phyloP scores from a whole-genome alignment of 2,113 vertebrate species.

The Pagrus major region DNA sequence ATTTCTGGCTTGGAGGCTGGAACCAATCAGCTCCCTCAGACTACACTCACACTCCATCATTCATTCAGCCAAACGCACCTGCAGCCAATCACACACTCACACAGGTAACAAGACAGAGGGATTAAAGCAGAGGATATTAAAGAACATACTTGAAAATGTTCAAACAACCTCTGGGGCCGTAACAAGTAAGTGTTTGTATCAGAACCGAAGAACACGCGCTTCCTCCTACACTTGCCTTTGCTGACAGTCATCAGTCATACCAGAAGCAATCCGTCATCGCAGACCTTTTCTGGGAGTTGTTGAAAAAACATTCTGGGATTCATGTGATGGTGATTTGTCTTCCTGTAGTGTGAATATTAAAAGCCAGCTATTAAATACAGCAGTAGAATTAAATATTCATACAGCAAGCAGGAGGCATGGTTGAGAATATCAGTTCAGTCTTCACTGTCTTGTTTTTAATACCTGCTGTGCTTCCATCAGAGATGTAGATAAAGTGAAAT shows the following conservation, averaged over 20 bases:
- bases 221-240: neutral
- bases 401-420: neutral
- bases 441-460: neutral
- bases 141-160: no score
- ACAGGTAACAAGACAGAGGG: no score
- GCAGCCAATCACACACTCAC: no score
- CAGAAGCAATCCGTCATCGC: neutral
- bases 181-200: constrained; percentile 19
- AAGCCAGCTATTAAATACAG: constrained; percentile 39
- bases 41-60: no score
- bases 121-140: no score
- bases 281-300: neutral
- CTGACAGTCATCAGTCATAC: neutral
- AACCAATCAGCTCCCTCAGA: no score
- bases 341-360: constrained; percentile 14
- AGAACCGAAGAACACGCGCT: neutral
- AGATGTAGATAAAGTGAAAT: neutral
- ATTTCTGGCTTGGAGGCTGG: no score
- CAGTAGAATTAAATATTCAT: constrained; percentile 33
- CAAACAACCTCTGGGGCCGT: no score
- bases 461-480: neutral
- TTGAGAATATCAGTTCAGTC: neutral
- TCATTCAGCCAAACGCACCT: no score
- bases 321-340: neutral
- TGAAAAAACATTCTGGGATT: neutral